A percentile compares a stretch with the other conserved stretches of the same genome.
Evolutionary conservation across 2,888 invertebrate genomes (phyloP).

Genomic region (Megamerina dolium): DNA sequence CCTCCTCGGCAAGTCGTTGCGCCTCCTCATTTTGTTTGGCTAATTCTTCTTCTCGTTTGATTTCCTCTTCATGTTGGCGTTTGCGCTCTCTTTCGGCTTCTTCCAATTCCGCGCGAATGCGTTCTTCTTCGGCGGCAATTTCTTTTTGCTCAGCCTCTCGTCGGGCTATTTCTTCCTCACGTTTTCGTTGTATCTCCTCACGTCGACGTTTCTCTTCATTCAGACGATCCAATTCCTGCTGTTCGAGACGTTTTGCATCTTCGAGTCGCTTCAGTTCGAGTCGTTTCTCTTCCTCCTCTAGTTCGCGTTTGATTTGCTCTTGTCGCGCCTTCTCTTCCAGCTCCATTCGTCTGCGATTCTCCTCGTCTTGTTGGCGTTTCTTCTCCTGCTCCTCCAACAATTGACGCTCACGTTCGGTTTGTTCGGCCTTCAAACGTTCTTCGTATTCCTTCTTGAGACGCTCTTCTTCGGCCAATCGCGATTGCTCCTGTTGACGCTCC

Average conservation of each 20-base stretch:
- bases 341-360: conserved; percentile 29
- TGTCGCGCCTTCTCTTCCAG: conserved; percentile 35
- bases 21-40: conserved; percentile 30
- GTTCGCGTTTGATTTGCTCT: conserved; percentile 32
- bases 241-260: conserved; percentile 31
- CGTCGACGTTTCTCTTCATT: conserved; percentile 37
- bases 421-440: conserved; percentile 28
- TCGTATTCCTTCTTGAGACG: conserved; percentile 35
- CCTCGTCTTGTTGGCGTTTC: conserved; percentile 32
- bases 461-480: conserved; percentile 33
- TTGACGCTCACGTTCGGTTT: conserved; percentile 33
- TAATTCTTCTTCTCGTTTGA: conserved; percentile 31
- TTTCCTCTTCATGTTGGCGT: conserved; percentile 28
- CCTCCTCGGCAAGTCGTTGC: conserved; percentile 25
- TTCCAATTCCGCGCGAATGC: conserved; percentile 32
- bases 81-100: conserved; percentile 31
- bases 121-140: conserved; percentile 37
- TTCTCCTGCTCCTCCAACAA: conserved; percentile 37
- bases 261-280: conserved; percentile 30
- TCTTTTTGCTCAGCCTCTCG: conserved; percentile 32
- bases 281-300: conserved; percentile 41
- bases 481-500: conserved; percentile 27
- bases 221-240: conserved; percentile 36
- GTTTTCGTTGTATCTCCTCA: conserved; percentile 32
- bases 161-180: conserved; percentile 37